phyloP scores from a whole-genome alignment of 2,797 vertebrate species.

The Setipinna tenuifilis region DNA sequence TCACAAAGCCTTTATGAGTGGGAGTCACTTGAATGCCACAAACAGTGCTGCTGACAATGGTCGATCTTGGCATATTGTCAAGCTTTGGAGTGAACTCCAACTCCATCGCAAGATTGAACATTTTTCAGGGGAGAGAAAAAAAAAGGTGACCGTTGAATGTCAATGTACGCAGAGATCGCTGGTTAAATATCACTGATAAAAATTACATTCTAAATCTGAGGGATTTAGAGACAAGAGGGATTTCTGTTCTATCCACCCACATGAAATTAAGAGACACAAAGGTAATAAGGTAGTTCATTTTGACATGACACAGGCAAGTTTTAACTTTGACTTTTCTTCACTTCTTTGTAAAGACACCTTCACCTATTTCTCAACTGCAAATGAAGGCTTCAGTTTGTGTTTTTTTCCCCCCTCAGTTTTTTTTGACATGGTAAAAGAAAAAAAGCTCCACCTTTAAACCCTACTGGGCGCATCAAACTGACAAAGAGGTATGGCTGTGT shows the following conservation, averaged over 20 bases:
- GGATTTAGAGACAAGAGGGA: conserved; percentile 7
- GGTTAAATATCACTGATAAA: background rate
- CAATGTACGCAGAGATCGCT: background rate
- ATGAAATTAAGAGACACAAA: background rate
- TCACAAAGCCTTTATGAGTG: background rate
- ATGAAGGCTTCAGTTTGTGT: background rate
- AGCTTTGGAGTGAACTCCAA: background rate
- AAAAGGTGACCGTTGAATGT: background rate
- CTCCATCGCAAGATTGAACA: too few relatives aligned
- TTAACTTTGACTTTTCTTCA: conserved; percentile 11
- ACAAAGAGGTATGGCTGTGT: background rate
- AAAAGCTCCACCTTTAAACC: background rate
- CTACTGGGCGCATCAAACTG: background rate
- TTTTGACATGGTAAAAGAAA: background rate
- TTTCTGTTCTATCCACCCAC: background rate
- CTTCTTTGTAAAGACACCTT: background rate
- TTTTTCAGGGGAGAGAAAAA: background rate
- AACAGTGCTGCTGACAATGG: background rate
- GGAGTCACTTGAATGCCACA: background rate
- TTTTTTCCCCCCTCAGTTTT: background rate
- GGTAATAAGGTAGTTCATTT: background rate
- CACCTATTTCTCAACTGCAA: background rate
- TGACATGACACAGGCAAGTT: background rate
- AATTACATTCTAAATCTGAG: background rate
- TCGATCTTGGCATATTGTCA: background rate